Evolutionary conservation across 2,113 vertebrate species (phyloP), one percentile per base, ranked within the genome.

Genomic region (Lutjanus erythropterus): DNA sequence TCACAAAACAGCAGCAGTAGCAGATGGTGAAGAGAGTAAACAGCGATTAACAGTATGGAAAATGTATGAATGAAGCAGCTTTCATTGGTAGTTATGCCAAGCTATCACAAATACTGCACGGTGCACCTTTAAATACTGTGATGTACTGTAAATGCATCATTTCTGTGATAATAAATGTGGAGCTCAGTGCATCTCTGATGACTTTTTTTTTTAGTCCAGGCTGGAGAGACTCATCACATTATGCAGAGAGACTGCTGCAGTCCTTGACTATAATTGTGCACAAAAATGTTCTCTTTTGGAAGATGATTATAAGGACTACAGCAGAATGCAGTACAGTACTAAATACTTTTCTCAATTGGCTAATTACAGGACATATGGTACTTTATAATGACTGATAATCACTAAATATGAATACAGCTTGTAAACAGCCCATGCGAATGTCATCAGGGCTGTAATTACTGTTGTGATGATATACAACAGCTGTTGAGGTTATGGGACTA

Each of bases 211-310:
- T 16, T 27, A 10, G 23, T 2, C 14, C 31, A 6, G 46, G 37
- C 29, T 58, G 49, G 7, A 60, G 52, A 77, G 42, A 47, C 60
- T 77, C 59, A 52, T 70, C 59, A 58, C 21, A 60, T 76, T 77
- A 77, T 77, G 68, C 67, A 66, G 9, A 83, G n/a, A 65, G 52
- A 50, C 16, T 66, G 44, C 44, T 53, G 75, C 74, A 78, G 75
- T 27, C 42, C 75, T 73, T 31, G 37, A 73, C 61, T 73, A 46
- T 78, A 78, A 68, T 59, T 60, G 61, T 61, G 29, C 41, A 39
- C 50, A 27, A 58, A 47, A 41, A 42, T 53, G 23, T 42, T 66
- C 50, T 50, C 73, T 35, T 65, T 66, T 15, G n/a, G 52, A 66
- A 66, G 60, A 66, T 66, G 59, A 77, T 72, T 71, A 77, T 18